Evolutionary conservation across 2,888 invertebrate genomes (phyloP).

Genomic region (Exocentrus adspersus): DNA sequence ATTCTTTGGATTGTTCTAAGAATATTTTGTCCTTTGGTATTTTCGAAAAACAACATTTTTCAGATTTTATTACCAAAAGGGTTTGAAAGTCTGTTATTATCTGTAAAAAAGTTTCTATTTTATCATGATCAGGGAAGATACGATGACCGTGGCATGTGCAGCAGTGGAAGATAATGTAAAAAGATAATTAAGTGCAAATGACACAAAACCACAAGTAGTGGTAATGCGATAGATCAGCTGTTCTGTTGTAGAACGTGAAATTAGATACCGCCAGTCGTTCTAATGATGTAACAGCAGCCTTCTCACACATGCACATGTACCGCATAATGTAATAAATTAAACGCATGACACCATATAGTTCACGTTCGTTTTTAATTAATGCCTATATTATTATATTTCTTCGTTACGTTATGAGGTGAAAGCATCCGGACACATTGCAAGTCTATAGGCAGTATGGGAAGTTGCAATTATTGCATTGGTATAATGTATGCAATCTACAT

Average conservation of each 20-base stretch:
- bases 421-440: neutral
- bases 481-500: neutral
- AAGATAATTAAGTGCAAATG: no score
- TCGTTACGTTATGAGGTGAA: neutral
- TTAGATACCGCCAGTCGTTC: neutral
- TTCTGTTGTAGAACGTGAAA: conserved; percentile 3
- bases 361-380: conserved; percentile 12
- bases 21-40: no score
- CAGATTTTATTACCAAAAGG: no score
- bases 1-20: no score
- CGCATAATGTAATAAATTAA: conserved; percentile 14
- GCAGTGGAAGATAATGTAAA: no score
- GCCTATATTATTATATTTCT: conserved; percentile 8
- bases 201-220: conserved; percentile 1
- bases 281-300: conserved; percentile 16
- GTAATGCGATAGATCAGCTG: conserved; percentile 32
- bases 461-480: neutral
- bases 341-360: conserved; percentile 10
- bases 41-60: no score
- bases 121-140: no score
- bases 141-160: no score
- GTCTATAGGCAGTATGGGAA: neutral
- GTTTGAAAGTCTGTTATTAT: no score
- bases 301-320: conserved; percentile 7
- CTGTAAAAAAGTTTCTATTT: no score